Evolutionary conservation across 2,797 vertebrate genomes (phyloP).

Genomic region (Trematomus bernacchii): DNA sequence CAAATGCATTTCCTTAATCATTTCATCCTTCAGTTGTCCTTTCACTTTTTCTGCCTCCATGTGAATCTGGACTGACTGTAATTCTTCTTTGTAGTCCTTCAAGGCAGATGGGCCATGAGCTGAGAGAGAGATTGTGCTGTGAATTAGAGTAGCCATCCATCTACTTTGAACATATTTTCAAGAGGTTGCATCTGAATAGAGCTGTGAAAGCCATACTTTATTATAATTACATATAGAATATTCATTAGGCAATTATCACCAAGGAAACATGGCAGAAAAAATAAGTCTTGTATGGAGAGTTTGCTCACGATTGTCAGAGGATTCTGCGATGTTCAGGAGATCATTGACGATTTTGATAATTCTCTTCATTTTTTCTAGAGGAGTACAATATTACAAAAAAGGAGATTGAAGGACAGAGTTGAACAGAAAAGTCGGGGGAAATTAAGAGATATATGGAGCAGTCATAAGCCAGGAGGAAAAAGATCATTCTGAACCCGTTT

Average conservation of each 20-base stretch:
- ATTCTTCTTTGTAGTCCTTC: conserved; percentile 15
- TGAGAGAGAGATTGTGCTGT: neutral
- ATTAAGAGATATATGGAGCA: neutral
- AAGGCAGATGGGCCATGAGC: neutral
- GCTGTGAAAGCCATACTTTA: neutral
- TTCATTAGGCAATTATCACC: neutral
- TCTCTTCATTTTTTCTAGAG: conserved; percentile 10
- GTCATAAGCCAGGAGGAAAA: neutral
- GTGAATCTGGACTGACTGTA: conserved; percentile 19
- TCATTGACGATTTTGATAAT: conserved; percentile 19
- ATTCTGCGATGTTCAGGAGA: conserved; percentile 6
- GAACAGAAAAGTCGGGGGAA: neutral
- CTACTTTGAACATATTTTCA: conserved; percentile 5
- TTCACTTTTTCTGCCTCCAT: conserved; percentile 32
- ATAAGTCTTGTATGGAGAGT: neutral
- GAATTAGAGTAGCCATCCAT: neutral
- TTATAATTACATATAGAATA: neutral
- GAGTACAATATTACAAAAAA: neutral
- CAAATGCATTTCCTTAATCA: conserved; percentile 29
- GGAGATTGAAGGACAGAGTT: neutral
- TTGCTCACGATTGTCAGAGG: conserved; percentile 6
- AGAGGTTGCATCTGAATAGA: conserved; percentile 17
- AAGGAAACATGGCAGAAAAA: neutral
- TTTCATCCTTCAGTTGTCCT: conserved; percentile 15
- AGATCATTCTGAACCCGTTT: neutral